Percentiles rank a stretch among this genome's conserved stretches.
phyloP scores from a whole-genome alignment of 2,113 vertebrate genomes.

The Bos indicus region DNA sequence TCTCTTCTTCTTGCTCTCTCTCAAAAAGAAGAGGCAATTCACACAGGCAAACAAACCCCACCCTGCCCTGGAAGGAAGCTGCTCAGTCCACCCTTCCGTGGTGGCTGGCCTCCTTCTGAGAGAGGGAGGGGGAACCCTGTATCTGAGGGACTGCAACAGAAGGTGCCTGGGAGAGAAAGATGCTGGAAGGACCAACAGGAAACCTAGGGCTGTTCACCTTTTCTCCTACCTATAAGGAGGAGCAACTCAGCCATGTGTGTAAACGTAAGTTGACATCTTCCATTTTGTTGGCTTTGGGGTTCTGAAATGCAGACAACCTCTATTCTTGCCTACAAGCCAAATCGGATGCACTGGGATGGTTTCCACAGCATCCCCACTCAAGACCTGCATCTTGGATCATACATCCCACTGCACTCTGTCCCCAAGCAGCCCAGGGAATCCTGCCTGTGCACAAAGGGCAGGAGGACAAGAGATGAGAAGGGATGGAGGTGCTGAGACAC shows the following conservation, averaged over 20 bases:
- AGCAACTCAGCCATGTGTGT: fast-evolving
- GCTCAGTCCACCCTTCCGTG: fast-evolving
- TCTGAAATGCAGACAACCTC: not conserved
- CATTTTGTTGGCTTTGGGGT: not conserved
- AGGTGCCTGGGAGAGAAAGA: not conserved
- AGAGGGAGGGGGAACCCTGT: not conserved
- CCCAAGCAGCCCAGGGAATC: not conserved
- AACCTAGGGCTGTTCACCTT: not conserved
- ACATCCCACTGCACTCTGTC: not conserved
- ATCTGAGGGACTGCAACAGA: not conserved
- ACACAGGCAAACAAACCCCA: conserved; percentile 22
- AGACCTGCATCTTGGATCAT: not conserved
- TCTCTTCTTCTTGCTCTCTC: conserved; percentile 12
- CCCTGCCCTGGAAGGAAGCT: not conserved
- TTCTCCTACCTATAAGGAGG: fast-evolving
- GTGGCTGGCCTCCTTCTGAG: not conserved
- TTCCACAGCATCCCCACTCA: not conserved
- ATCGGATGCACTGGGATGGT: fast-evolving
- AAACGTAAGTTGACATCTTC: not conserved
- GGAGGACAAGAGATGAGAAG: not conserved
- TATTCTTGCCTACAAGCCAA: not conserved
- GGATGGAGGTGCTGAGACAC: not conserved
- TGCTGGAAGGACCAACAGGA: not conserved
- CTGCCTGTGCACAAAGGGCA: not conserved
- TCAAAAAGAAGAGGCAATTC: conserved; percentile 41